A percentile compares a stretch with the other conserved stretches of the same genome.
Evolutionary conservation across 2,888 invertebrate genomes (phyloP).

Genomic region (Nomada ferruginata): DNA sequence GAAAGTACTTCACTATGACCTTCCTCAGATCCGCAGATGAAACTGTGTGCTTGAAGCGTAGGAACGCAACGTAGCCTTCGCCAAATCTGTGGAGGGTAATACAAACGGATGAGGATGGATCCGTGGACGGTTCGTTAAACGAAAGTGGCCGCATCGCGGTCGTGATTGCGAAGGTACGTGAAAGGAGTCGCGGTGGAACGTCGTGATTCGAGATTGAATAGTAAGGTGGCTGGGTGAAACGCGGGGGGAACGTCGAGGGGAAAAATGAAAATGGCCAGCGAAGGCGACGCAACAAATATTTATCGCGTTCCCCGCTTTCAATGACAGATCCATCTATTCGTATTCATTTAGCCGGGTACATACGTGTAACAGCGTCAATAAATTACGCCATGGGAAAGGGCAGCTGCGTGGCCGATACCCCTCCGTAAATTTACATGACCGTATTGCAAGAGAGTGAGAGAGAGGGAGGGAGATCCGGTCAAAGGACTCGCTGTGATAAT

Average conservation of each 20-base stretch:
- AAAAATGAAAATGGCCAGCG: background rate
- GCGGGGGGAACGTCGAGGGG: too few species aligned
- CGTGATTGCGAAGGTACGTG: background rate
- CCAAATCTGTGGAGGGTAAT: slow-evolving; percentile 84
- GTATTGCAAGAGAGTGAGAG: background rate
- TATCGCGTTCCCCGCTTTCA: slow-evolving; percentile 28
- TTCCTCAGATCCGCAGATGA: slow-evolving; percentile 79
- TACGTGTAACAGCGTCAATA: slow-evolving; percentile 39
- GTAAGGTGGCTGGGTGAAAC: background rate
- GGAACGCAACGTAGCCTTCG: slow-evolving; percentile 85
- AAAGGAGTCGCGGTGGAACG: background rate
- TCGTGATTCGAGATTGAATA: background rate
- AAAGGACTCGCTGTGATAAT: slow-evolving; percentile 6
- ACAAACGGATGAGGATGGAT: background rate
- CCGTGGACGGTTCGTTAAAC: too few species aligned
- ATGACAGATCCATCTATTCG: slow-evolving; percentile 47
- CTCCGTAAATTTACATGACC: slow-evolving; percentile 43
- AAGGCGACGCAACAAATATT: slow-evolving; percentile 37
- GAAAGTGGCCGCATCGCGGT: background rate
- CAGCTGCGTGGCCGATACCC: slow-evolving; percentile 21
- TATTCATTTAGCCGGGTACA: slow-evolving; percentile 41
- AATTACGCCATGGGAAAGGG: slow-evolving; percentile 54
- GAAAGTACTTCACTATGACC: slow-evolving; percentile 78
- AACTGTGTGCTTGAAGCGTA: slow-evolving; percentile 80
- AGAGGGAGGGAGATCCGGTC: background rate